Evolutionary conservation across 2,888 invertebrate genomes (phyloP), one percentile per base, ranked within the genome.

Genomic region (Philaethria dido): DNA sequence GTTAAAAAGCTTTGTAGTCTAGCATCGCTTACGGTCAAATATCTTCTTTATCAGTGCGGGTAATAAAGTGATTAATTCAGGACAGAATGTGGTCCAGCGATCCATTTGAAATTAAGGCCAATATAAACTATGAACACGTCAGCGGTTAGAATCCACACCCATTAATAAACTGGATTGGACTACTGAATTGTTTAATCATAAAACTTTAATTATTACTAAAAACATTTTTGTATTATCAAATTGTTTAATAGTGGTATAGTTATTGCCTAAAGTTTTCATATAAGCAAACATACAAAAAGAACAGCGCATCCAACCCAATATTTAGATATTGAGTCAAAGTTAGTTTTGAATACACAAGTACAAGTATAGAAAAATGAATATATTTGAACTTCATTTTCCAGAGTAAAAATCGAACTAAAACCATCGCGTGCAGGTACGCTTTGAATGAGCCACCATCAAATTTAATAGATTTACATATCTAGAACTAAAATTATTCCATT

Each of bases 11-110:
- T 25, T 59, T 29, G 2, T 3, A 14, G 11, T 44, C 1, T 16
- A 16, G 25, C 6, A 59, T 44, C 25, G 44, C 42, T 44, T 11
- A 13, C 60, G 18, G 29, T 45, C 45, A 44, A 45, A 42, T 33
- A 44, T 33, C 29, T 18, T 29, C 79, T 80, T 80, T 81, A 61
- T 81, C 76, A 84, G 87, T 86, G 87, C 82, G 82, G 82, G 82
- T 86, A 87, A 88, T 89, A 85, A 85, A 89, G 86, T 89, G 88
- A 89, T 89, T 89, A 89, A 88, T 88, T 88, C 81, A 80, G 81
- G 79, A 80, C 81, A 83, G 85, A 84, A 82, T 86, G 82, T 85
- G 82, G 84, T 80, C 83, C 80, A 80, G 81, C 82, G 84, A 88
- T 86, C 87, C 85, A 86, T 87, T 88, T 78, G 75, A 80, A 89